Conservation (phyloP, 1,140 invertebrate genomes). For the Drosophila kepulauana region DNA sequence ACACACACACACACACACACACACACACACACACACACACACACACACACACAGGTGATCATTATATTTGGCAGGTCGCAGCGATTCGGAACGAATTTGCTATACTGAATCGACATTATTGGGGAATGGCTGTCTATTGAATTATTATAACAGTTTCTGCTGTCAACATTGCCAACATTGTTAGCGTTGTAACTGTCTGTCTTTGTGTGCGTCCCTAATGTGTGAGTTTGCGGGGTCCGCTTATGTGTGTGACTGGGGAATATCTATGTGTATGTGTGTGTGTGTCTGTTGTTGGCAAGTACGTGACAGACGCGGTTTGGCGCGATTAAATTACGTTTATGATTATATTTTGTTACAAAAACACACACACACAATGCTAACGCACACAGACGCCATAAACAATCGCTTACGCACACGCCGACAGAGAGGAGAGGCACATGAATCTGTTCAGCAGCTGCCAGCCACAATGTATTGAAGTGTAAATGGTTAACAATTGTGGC, state of each 20-base stretch:
- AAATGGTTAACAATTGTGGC: slow-evolving; percentile 79
- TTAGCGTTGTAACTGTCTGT: slow-evolving; percentile 34
- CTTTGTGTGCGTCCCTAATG: slow-evolving; percentile 28
- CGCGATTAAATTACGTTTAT: slow-evolving; percentile 83
- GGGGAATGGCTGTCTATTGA: slow-evolving; percentile 78
- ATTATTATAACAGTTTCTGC: slow-evolving; percentile 84
- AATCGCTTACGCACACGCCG: slow-evolving; percentile 27
- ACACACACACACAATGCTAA: slow-evolving; percentile 46
- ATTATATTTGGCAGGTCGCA: slow-evolving; percentile 78
- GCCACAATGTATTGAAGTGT: slow-evolving; percentile 80
- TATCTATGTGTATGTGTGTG: slow-evolving; percentile 25
- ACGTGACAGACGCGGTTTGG: slow-evolving; percentile 81
- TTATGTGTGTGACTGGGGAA: slow-evolving; percentile 39
- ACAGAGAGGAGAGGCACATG: slow-evolving; percentile 24
- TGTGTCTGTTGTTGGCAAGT: slow-evolving; percentile 70
- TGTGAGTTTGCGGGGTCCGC: slow-evolving; percentile 30
- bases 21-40: slow-evolving; percentile 15
- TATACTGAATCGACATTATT: slow-evolving; percentile 74
- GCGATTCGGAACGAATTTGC: slow-evolving; percentile 73
- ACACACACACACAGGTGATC: slow-evolving; percentile 61
- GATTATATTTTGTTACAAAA: slow-evolving; percentile 80
- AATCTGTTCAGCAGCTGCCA: slow-evolving; percentile 36
- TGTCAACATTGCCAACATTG: slow-evolving; percentile 79
- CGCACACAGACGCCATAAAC: slow-evolving; percentile 44
- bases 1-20: background rate